These are phyloP conservation scores for Glossosoma conforme DNA, from an alignment of 1,140 invertebrate species.

Conservation along the genomic window DNA sequence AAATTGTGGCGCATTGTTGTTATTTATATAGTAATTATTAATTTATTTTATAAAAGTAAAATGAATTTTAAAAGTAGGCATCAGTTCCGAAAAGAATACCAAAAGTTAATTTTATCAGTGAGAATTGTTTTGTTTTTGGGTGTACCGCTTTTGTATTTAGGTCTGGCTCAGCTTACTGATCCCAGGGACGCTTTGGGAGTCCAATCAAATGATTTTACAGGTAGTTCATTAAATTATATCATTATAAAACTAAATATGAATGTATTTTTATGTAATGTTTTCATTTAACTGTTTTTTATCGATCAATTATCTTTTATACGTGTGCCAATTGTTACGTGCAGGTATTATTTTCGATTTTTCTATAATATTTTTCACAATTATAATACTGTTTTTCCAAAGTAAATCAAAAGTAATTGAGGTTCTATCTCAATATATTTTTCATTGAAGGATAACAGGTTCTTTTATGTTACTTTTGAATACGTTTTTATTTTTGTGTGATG, in stretches of 20 bases:
- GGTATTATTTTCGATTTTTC: no score
- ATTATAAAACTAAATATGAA: background rate
- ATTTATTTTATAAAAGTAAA: no score
- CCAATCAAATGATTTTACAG: background rate
- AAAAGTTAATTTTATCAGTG: conserved; percentile 17
- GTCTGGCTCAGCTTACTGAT: background rate
- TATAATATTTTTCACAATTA: no score
- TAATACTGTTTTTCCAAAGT: no score
- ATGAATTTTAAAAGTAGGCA: conserved; percentile 14
- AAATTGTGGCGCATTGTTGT: no score
- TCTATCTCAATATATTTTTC: no score
- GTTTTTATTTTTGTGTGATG: no score
- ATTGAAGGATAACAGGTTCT: no score
- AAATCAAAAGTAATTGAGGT: no score
- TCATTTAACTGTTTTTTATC: background rate
- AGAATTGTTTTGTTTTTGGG: conserved; percentile 10
- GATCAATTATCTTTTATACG: background rate
- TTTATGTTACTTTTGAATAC: no score
- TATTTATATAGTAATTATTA: no score
- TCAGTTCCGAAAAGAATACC: conserved; percentile 9
- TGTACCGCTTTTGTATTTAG: conserved; percentile 12
- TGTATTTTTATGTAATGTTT: background rate
- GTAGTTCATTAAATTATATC: background rate
- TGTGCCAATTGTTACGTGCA: conserved; percentile 1
- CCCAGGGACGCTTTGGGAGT: background rate